A percentile compares a stretch with the other conserved stretches of the same genome.
phyloP scores from a whole-genome alignment of 1,140 invertebrate genomes.

The Bombus ignitus region DNA sequence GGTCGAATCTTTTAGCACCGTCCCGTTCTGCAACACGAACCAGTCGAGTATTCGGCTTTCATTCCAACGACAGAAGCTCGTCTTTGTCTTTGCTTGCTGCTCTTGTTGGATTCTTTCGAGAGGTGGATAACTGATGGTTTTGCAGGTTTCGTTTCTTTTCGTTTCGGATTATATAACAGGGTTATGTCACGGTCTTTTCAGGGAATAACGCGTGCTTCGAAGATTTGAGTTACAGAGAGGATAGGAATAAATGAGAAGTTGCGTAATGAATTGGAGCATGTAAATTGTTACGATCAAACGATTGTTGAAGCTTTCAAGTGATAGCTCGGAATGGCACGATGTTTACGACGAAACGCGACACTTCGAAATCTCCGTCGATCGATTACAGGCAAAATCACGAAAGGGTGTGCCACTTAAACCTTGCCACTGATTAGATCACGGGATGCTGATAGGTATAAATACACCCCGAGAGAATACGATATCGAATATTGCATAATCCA shows the following conservation, averaged over 20 bases:
- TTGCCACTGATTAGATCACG: constrained; percentile 54
- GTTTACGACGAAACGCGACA: background rate
- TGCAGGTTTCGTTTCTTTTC: background rate
- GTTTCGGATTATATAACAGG: background rate
- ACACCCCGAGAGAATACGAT: constrained; percentile 61
- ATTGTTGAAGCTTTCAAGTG: no score
- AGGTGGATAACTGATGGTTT: no score
- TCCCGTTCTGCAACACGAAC: constrained; percentile 72
- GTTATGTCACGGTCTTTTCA: no score
- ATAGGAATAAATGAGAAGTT: no score
- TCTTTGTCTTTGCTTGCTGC: background rate
- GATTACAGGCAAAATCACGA: constrained; percentile 26
- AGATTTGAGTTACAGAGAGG: no score
- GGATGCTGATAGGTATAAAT: constrained; percentile 59
- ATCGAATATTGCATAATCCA: constrained; percentile 77
- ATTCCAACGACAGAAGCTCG: no score
- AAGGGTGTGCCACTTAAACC: constrained; percentile 30
- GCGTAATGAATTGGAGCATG: accelerated
- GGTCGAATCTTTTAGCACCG: constrained; percentile 55
- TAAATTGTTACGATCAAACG: no score
- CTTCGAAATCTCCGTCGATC: background rate
- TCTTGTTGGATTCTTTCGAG: background rate
- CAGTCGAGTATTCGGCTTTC: background rate
- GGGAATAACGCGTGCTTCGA: no score
- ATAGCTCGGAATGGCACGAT: background rate